Base-by-base conservation (phyloP, 2,888 invertebrate species). In the Cryptus armator region DNA sequence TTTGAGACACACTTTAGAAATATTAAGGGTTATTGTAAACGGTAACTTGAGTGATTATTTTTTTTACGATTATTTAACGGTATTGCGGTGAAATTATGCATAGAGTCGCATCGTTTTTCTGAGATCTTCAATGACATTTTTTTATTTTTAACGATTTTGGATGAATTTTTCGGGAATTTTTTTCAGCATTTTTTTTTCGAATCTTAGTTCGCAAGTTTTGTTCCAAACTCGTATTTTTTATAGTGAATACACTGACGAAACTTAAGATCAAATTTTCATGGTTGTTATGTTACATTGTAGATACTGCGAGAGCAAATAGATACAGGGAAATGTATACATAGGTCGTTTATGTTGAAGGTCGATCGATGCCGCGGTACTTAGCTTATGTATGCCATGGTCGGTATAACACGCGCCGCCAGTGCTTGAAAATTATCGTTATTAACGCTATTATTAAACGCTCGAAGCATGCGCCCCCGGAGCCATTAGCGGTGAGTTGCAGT, bases 361-460 rank as follows among this genome's bases (percentile, higher is more conserved):
- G 64, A 43, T 66, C 64, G 64, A 66, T 66, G 64, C 64, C 64
- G 10, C 16, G 64, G 64, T 62, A 62, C 37, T 24, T 56, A 19
- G 56, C 24, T 16, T 10, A 19, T 56, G 19, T 16, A 67, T 74
- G 44, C 19, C 19, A 37, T 9, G 37, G 53, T 44, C 37, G 43
- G 53, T 37, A 67, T n/a, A 56, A 79, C 19, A 62, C 37, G 37
- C 37, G 59, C 44, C 68, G 48, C 72, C 53, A 78, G 85, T 84
- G 74, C 76, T 59, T 74, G 81, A 72, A 81, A 87, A 89, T 88
- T 85, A 88, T 84, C 84, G 86, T 88, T 79, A 85, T 87, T 87
- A 83, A 85, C 85, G 83, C 86, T 86, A 83, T 88, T 87, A 86
- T 87, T 89, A 89, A 87, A 89, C 81, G 89, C 87, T 84, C 83